Base-by-base conservation (phyloP, 2,888 invertebrate species). In the Andricus curvator region DNA sequence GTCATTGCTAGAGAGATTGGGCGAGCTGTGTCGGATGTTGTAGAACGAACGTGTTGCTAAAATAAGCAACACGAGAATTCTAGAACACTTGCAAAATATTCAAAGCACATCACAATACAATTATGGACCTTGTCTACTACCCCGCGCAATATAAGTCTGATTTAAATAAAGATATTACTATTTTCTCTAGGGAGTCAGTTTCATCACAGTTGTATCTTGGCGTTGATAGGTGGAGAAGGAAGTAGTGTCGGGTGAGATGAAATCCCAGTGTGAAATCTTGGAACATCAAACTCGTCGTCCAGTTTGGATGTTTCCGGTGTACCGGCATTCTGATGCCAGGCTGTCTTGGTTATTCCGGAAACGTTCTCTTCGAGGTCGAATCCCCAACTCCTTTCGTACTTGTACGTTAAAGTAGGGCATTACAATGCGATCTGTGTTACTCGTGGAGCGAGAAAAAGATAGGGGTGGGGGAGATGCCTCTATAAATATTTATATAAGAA, bases 341-440 rank as follows among this genome's bases (percentile, higher is more conserved):
- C 77, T 77, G 79, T 51, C 77, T 78, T 81, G 79, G 77, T 81
- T 83, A 85, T 85, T 85, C 84, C 79, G 78, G 76, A 74, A 85
- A 80, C 86, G 86, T 87, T 78, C 81, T 66, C 80, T 79, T 78
- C 41, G 65, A 76, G 78, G 70, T 78, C 78, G 82, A 78, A 84
- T 78, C 67, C 78, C 65, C 77, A 70, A 74, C 67, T 66, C 60
- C 77, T 68, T 70, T 67, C 68, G 44, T 37, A n/a, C 76, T 48
- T 67, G 81, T 78, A 66, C 68, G 83, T 83, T 81, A 86, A 88
- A 89, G 85, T 83, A 86, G 88, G 84, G 41, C 85, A 88, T 89
- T 89, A 88, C 87, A 86, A 89, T 89, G 88, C 88, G 83, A 88
- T 88, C 88, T 86, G 84, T 82, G 88, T 87, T 88, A 86, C 84